phyloP scores from a whole-genome alignment of 2,113 vertebrate genomes.

The Clupea harengus region DNA sequence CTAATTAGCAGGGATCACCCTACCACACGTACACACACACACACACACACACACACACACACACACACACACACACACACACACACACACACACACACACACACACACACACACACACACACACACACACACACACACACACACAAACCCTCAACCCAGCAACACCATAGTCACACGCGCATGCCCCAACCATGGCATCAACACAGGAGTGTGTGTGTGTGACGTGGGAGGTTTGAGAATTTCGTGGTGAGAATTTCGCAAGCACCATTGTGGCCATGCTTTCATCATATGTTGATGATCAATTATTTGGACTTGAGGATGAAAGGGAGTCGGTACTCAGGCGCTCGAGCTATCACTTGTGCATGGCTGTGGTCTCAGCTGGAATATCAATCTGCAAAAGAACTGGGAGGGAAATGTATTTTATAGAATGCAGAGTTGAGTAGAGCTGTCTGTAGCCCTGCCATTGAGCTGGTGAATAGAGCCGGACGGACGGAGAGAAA shows the following conservation, averaged over 20 bases:
- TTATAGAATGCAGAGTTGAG: background rate
- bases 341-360: background rate
- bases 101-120: too few relatives aligned
- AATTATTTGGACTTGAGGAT: background rate
- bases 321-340: background rate
- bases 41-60: too few relatives aligned
- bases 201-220: background rate
- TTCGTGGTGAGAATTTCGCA: background rate
- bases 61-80: too few relatives aligned
- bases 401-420: background rate
- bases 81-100: too few relatives aligned
- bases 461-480: background rate
- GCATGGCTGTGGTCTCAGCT: background rate
- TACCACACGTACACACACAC: too few relatives aligned
- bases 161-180: background rate
- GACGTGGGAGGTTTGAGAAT: background rate
- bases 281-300: background rate
- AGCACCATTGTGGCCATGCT: background rate
- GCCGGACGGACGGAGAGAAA: background rate
- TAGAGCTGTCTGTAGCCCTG: background rate
- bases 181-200: too few relatives aligned
- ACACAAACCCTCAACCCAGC: background rate
- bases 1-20: too few relatives aligned
- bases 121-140: slow-evolving; percentile 11
- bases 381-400: background rate